Conservation (phyloP, 1,140 invertebrate species). For the Neelides sp. region DNA sequence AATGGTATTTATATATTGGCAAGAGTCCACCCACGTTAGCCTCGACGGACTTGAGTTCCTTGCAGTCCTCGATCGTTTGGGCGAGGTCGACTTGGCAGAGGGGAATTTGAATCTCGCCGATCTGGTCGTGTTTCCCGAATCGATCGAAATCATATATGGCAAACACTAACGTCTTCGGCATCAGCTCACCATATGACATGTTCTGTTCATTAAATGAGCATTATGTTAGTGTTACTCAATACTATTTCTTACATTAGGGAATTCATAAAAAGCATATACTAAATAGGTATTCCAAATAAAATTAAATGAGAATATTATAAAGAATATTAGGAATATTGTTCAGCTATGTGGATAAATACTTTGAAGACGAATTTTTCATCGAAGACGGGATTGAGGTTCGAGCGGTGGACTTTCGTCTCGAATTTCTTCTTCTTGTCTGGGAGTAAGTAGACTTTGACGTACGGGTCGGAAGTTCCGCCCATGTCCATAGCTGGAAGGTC, state of each 20-base stretch:
- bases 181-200: slow-evolving; percentile 95
- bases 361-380: slow-evolving; percentile 99
- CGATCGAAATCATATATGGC: slow-evolving; percentile 99
- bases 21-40: slow-evolving; percentile 94
- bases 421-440: slow-evolving; percentile 99
- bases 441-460: slow-evolving; percentile 96
- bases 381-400: slow-evolving; percentile 95
- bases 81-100: slow-evolving; percentile 95
- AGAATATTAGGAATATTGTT: too few species aligned
- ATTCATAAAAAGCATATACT: too few species aligned
- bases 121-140: slow-evolving; percentile 99
- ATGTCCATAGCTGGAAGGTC: slow-evolving; percentile 96
- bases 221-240: slow-evolving; percentile 34
- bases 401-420: slow-evolving; percentile 98
- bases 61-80: slow-evolving; percentile 98
- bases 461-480: slow-evolving; percentile 97
- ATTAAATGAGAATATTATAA: too few species aligned
- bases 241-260: background rate
- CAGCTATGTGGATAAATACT: too few species aligned
- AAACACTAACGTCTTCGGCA: slow-evolving; percentile 96
- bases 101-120: slow-evolving; percentile 96
- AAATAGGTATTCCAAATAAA: background rate
- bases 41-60: slow-evolving; percentile 92
- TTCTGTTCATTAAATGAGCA: slow-evolving; percentile 40
- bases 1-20: too few species aligned